Evolutionary conservation across 2,888 invertebrate genomes (phyloP).

Genomic region (Drosophila helvetica): DNA sequence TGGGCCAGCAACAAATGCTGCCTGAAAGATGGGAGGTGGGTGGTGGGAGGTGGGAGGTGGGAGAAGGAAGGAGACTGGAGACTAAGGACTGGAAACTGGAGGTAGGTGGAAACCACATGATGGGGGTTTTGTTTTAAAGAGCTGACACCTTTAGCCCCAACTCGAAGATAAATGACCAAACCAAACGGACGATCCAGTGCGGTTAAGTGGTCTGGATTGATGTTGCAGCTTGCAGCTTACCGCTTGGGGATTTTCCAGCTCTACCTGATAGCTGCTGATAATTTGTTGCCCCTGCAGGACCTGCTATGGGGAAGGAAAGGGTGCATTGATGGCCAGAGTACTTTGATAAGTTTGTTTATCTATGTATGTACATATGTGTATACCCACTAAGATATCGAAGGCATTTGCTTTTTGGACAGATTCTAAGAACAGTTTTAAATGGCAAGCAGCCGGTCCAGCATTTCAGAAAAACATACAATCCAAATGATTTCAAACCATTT

Average conservation of each 20-base stretch:
- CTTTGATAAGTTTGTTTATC: too few relatives aligned
- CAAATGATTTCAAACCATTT: too few relatives aligned
- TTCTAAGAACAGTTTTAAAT: too few relatives aligned
- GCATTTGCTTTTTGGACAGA: too few relatives aligned
- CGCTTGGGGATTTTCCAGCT: conserved; percentile 32
- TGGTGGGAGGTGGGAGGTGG: too few relatives aligned
- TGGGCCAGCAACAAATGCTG: conserved; percentile 24
- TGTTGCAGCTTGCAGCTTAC: conserved; percentile 8
- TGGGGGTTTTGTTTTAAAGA: conserved; percentile 37
- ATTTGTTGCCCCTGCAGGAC: conserved; percentile 33
- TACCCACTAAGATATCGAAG: too few relatives aligned
- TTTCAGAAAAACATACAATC: too few relatives aligned
- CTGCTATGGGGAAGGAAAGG: not conserved
- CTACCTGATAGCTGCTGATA: conserved; percentile 40
- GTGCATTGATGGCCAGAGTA: too few relatives aligned
- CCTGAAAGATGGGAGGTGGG: not conserved
- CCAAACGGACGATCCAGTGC: conserved; percentile 16
- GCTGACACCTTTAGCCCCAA: conserved; percentile 55
- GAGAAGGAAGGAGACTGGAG: not conserved
- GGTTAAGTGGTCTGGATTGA: conserved; percentile 50
- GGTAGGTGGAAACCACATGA: conserved; percentile 20
- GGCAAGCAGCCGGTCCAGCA: too few relatives aligned
- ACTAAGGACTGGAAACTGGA: not conserved
- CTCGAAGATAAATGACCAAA: conserved; percentile 45
- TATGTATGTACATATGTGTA: too few relatives aligned